Evolutionary conservation across 1,140 invertebrate species (phyloP).

Genomic region (Olivierus martensii): DNA sequence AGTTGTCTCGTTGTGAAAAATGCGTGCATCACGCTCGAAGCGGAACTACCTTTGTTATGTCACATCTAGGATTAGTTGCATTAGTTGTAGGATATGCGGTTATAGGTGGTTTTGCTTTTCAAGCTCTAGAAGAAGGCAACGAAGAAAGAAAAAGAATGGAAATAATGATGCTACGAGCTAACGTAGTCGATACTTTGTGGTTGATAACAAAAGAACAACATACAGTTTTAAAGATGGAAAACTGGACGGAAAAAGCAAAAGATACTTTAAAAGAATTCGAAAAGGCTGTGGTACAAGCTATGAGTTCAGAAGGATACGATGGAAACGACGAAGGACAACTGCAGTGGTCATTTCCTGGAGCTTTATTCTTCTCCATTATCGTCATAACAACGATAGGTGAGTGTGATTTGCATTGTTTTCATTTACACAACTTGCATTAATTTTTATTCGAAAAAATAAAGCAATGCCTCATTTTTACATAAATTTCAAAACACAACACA

Average conservation of each 20-base stretch:
- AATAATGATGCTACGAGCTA: constrained; percentile 12
- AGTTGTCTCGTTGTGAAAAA: constrained; percentile 10
- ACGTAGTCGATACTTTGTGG: constrained; percentile 24
- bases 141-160: constrained; percentile 15
- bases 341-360: constrained; percentile 33
- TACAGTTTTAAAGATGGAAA: constrained; percentile 24
- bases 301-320: constrained; percentile 26
- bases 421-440: too few relatives aligned
- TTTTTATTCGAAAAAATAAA: too few relatives aligned
- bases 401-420: constrained; percentile 12
- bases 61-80: constrained; percentile 79
- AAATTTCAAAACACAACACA: too few relatives aligned
- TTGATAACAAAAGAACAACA: constrained; percentile 24
- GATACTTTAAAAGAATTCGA: constrained; percentile 24
- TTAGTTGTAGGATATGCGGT: constrained; percentile 90
- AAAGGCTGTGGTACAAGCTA: constrained; percentile 21
- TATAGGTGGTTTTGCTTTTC: constrained; percentile 85
- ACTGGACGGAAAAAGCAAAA: constrained; percentile 24
- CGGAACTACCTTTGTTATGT: constrained; percentile 45
- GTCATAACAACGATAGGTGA: constrained; percentile 37
- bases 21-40: constrained; percentile 20
- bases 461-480: too few relatives aligned
- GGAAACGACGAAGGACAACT: constrained; percentile 23
- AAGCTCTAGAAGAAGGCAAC: constrained; percentile 34
- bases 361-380: constrained; percentile 33